phyloP scores from a whole-genome alignment of 1,140 invertebrate species.

The Drosophila littoralis region DNA sequence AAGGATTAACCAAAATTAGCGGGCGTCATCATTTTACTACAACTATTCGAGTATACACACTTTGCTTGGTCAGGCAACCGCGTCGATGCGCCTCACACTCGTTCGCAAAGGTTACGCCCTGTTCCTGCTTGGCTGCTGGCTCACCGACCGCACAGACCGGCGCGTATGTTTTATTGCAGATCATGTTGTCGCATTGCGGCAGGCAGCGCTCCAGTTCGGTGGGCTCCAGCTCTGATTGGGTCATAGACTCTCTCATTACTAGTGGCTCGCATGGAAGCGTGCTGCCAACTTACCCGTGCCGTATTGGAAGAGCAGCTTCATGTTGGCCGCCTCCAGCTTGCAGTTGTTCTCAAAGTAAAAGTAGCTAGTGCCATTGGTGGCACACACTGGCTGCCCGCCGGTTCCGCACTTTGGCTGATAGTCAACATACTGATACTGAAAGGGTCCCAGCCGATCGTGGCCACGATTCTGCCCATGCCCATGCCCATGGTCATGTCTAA shows the following conservation, averaged over 20 bases:
- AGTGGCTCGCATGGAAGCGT: neutral
- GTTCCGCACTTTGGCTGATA: constrained; percentile 54
- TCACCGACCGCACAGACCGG: constrained; percentile 50
- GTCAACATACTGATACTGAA: constrained; percentile 70
- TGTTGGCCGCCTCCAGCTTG: constrained; percentile 63
- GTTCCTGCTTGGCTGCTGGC: constrained; percentile 3
- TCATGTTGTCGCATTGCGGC: constrained; percentile 47
- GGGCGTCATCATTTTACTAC: neutral
- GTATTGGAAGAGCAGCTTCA: constrained; percentile 62
- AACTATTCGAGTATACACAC: constrained; percentile 15
- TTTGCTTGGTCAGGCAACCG: constrained; percentile 52
- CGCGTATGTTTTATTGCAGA: constrained; percentile 33
- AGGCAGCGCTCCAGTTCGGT: constrained; percentile 60
- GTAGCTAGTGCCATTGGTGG: constrained; percentile 52
- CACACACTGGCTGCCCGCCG: constrained; percentile 61
- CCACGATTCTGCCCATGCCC: neutral
- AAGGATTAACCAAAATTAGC: neutral
- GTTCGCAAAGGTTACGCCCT: constrained; percentile 53
- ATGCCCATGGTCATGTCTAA: constrained; percentile 32
- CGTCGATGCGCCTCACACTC: constrained; percentile 53
- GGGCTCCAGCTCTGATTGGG: constrained; percentile 48
- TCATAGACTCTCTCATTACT: neutral
- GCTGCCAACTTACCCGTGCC: constrained; percentile 51
- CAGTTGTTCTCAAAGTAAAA: constrained; percentile 66
- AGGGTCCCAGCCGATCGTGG: constrained; percentile 10